Base-by-base conservation (phyloP, 64 coral and sea anemone genomes). In the Montipora cactus region DNA sequence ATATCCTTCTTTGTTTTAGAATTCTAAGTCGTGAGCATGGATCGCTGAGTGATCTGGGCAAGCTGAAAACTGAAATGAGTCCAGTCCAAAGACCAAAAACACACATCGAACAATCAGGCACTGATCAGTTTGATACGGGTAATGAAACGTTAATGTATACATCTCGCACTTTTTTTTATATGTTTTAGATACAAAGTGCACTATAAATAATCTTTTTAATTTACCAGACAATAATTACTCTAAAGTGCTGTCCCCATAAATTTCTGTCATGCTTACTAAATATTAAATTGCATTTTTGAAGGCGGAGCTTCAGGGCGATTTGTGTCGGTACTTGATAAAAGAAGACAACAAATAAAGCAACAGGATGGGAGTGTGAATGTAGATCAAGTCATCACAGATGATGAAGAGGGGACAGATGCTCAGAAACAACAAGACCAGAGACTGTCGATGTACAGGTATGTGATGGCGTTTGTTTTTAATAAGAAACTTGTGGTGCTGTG, bases 321-420 rank as follows among this genome's bases (percentile, higher is more conserved):
- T 80, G 87, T 93, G 37, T 96, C 95, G 16, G 87, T 96, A 67
- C 58, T 96, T 67, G 95, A 96, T 67, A 96, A 96, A n/a, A 90
- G 95, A 52, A 75, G 91, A 50, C 88, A 93, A 8, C 69, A 96
- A 49, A 75, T 85, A 19, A 93, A 93, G 71, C 61, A 86, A 90
- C 72, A 80, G 16, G 90, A 67, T 59, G 77, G 80, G 22, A 67
- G 13, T 18, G 21, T 52, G 8, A 13, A 9, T 58, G 78, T 20
- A 10, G 90, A 66, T 3, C 52, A 61, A 67, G 61, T 76, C 9
- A 5, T 8, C 58, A 44, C 59, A 48, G 18, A 74, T 19, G 48
- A 74, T 18, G 74, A 28, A 57, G 75, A 72, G 4, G 57, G 47
- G 5, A 72, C 3, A 70, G 3, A 0, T 66, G 37, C 7, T 16